Base-by-base conservation (phyloP, 2,888 invertebrate species). In the Tenthredo distinguenda region DNA sequence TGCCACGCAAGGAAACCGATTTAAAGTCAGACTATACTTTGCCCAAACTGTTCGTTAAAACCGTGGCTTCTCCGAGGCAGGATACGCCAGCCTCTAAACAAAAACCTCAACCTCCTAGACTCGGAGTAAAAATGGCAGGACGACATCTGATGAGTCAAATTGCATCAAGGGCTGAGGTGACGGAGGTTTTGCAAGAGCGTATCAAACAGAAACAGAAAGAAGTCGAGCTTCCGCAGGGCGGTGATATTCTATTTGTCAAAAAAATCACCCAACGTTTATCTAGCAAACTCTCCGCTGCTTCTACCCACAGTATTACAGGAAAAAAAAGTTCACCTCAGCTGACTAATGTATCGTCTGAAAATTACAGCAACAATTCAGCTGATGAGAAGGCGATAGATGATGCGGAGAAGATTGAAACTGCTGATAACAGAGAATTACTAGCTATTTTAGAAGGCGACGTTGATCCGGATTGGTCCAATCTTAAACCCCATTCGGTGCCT, bases 361-460 rank as follows among this genome's bases (percentile, higher is more conserved):
- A 77, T 84, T 87, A 86, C 4, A 85, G 43, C 40, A 86, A 86
- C 50, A 79, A 76, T 21, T 26, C 62, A 72, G 26, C 81, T 31
- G 26, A 58, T 2, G 86, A 79, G 34, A 86, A 87, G 47, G 84
- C 55, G 18, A 82, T 86, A 21, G 85, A 37, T 81, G 88, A 87
- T 62, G 31, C 85, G 58, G 86, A 88, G 76, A 91, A 90, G 88
- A 87, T 89, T 84, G 84, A 90, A 85, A 91, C 90, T 50, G 89
- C 93, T 1, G 94, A 95, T 87, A 94, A 95, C 88, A 94, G 94
- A 21, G 95, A 95, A 88, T 90, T 95, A 37, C 89, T 95, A 18
- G 95, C 95, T 0, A 95, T 95, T 88, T 91, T 95, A 21, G 95
- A 95, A 90, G 95, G 95, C 47, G 95, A 95, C 68, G 94, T 93